These are phyloP conservation scores for Solea senegalensis DNA, from an alignment of 2,113 vertebrate genomes.

Conservation along the genomic window DNA sequence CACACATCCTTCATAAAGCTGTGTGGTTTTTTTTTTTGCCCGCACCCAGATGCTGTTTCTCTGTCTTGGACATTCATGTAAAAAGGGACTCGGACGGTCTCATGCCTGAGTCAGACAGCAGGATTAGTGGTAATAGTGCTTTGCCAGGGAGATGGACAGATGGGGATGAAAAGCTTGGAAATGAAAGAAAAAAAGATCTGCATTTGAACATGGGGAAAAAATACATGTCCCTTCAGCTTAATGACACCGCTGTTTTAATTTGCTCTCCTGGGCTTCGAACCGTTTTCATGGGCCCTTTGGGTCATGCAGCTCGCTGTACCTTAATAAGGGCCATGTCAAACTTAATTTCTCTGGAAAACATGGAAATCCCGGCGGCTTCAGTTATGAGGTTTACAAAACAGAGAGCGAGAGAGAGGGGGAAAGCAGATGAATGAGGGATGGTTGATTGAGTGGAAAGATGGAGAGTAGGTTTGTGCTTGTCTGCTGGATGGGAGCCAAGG, in stretches of 20 bases:
- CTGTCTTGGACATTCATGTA: constrained; percentile 36
- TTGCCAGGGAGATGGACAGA: constrained; percentile 47
- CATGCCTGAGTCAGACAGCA: constrained; percentile 38
- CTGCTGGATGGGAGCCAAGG: constrained; percentile 34
- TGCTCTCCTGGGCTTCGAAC: constrained; percentile 38
- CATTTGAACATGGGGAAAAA: constrained; percentile 23
- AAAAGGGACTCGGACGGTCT: constrained; percentile 26
- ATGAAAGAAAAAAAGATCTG: not conserved
- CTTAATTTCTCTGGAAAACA: constrained; percentile 58
- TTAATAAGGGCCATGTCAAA: constrained; percentile 54
- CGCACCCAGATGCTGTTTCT: constrained; percentile 52
- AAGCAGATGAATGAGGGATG: constrained; percentile 20
- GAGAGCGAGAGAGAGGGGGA: constrained; percentile 2
- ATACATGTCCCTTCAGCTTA: constrained; percentile 48
- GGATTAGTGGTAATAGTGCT: constrained; percentile 64
- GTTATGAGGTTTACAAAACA: constrained; percentile 55
- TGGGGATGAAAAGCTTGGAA: constrained; percentile 36
- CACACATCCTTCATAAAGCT: constrained; percentile 56
- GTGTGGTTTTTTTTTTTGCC: constrained; percentile 55
- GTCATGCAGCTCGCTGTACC: constrained; percentile 36
- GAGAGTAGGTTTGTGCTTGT: constrained; percentile 28
- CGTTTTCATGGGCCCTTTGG: constrained; percentile 29
- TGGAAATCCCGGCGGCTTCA: constrained; percentile 45
- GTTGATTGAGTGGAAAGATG: constrained; percentile 29
- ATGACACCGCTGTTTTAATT: constrained; percentile 56